Conservation (phyloP, 2,888 invertebrate species). For the Diaperis boleti region DNA sequence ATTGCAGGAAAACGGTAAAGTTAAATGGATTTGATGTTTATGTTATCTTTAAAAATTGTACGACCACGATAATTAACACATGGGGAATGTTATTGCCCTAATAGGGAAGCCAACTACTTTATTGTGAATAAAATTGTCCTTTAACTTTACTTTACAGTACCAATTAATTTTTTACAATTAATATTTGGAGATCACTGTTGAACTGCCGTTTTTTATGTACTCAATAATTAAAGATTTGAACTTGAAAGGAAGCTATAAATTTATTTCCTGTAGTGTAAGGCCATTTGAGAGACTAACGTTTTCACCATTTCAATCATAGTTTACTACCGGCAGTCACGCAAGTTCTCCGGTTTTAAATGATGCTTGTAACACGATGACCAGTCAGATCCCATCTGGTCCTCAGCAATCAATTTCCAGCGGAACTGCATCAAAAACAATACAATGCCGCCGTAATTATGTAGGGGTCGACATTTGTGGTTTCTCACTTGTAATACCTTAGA, state of each 20-base stretch:
- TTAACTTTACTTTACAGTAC: too few species aligned
- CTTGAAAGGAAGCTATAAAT: not conserved
- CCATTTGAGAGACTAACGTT: conserved; percentile 4
- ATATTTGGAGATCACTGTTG: too few species aligned
- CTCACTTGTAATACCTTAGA: conserved; percentile 11
- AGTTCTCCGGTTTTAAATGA: not conserved
- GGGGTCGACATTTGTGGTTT: conserved; percentile 17
- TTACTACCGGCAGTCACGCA: conserved; percentile 4
- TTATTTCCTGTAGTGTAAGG: not conserved
- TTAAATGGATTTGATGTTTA: not conserved
- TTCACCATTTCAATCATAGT: not conserved
- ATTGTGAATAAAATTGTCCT: too few species aligned
- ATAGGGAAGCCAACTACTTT: too few species aligned
- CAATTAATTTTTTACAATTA: too few species aligned
- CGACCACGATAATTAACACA: not conserved
- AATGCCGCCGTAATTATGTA: conserved; percentile 4
- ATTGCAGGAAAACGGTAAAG: not conserved
- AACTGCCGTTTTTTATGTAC: too few species aligned
- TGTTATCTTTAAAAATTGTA: not conserved
- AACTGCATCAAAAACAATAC: not conserved
- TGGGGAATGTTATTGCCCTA: too few species aligned
- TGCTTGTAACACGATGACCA: not conserved
- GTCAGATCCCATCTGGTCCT: not conserved
- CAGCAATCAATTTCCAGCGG: not conserved
- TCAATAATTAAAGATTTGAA: not conserved